A percentile compares a stretch with the other conserved stretches of the same genome.
phyloP scores from a whole-genome alignment of 30 jellyfish, hydroid and myxozoan species.

The Aurelia aurita region DNA sequence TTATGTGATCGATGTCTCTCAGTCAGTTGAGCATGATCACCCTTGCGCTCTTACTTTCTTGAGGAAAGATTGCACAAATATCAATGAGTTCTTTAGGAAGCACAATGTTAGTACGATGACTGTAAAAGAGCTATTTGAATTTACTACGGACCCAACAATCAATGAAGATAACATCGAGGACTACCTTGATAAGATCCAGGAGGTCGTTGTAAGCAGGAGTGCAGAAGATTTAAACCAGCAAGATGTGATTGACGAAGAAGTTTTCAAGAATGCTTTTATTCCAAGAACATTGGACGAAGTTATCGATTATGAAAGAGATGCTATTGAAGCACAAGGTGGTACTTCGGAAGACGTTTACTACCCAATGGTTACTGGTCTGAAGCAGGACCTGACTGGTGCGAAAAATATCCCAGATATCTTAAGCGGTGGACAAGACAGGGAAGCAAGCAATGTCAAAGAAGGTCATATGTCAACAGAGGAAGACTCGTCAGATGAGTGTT shows the following conservation, averaged over 20 bases:
- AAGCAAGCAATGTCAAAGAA: background rate
- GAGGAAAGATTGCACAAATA: constrained; percentile 92
- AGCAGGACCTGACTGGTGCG: constrained; percentile 87
- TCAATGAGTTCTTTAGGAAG: constrained; percentile 88
- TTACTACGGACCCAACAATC: constrained; percentile 94
- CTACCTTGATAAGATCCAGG: constrained; percentile 78
- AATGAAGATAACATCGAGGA: constrained; percentile 78
- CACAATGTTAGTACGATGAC: constrained; percentile 86
- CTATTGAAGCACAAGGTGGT: constrained; percentile 74
- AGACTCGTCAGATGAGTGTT: constrained; percentile 23
- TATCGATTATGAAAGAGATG: constrained; percentile 88
- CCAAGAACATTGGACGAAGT: constrained; percentile 97
- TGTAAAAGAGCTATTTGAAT: constrained; percentile 90
- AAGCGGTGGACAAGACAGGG: background rate
- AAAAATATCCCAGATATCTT: constrained; percentile 72
- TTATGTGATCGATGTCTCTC: constrained; percentile 97
- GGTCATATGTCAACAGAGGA: background rate
- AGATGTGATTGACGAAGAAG: constrained; percentile 90
- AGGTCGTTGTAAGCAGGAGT: constrained; percentile 64
- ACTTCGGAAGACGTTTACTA: constrained; percentile 71
- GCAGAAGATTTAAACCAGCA: constrained; percentile 56
- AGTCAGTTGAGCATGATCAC: constrained; percentile 98
- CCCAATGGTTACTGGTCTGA: constrained; percentile 91
- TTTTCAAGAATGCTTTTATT: constrained; percentile 90
- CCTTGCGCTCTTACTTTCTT: constrained; percentile 92